Conservation (phyloP, 2,888 invertebrate species). For the Fragum sueziense region DNA sequence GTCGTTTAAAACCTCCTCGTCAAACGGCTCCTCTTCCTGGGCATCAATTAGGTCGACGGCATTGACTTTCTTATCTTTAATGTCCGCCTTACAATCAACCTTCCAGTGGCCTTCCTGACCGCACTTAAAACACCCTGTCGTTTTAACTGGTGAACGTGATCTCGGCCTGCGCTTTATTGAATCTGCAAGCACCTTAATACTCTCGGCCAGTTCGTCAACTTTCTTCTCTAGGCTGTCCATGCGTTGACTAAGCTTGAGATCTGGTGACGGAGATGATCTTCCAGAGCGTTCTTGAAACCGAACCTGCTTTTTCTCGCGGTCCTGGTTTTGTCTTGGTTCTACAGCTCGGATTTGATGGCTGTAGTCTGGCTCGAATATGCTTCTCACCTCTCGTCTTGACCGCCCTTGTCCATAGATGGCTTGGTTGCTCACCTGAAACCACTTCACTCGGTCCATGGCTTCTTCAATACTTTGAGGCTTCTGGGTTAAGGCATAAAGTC, state of each 20-base stretch:
- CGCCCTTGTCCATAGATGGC: not conserved
- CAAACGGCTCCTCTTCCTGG: not conserved
- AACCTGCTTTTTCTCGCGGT: not conserved
- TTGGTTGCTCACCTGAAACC: constrained; percentile 6
- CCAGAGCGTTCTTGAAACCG: constrained; percentile 4
- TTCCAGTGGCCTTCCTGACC: constrained; percentile 3
- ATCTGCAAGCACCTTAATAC: not conserved
- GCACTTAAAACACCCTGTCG: not conserved
- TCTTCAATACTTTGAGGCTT: constrained; percentile 1
- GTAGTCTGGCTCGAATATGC: not conserved
- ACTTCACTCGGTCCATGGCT: not conserved
- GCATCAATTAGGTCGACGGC: not conserved
- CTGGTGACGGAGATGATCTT: not conserved
- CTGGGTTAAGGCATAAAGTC: constrained; percentile 3
- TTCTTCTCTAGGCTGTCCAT: constrained; percentile 1
- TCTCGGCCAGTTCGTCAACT: not conserved
- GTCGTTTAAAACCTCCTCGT: constrained; percentile 12
- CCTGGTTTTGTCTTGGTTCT: not conserved
- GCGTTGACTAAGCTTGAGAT: not conserved
- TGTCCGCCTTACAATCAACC: constrained; percentile 2
- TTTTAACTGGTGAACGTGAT: not conserved
- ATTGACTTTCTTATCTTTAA: constrained; percentile 1
- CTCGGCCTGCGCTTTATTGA: not conserved
- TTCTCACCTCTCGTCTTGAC: not conserved
- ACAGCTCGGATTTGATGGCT: not conserved